Base-by-base conservation (phyloP, 2,113 vertebrate genomes). In the Phaetusa simplex region DNA sequence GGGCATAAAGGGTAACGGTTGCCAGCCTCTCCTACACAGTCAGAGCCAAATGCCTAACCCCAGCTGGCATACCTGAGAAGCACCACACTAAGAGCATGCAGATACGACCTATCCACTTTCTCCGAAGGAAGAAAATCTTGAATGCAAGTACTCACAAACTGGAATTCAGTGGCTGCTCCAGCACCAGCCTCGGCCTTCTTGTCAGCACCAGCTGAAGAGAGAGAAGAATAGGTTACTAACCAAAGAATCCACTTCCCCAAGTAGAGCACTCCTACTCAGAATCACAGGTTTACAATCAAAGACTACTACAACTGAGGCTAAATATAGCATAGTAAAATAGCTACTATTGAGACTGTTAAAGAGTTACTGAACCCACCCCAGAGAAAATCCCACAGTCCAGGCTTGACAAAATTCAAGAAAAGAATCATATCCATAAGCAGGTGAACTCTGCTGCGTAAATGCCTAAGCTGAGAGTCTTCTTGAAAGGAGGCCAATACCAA, bases 121-220 rank as follows among this genome's bases (percentile, higher is more conserved):
- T 62, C 40, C n/a, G 79, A 69, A 80, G 6, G 43, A 67, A 91
- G n/a, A 4, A 30, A 72, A 72, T 9, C 13, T 36, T 5, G 6
- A 22, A 71, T 2, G 17, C 18, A 43, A 76, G 95, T 97, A 99
- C 99, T 99, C 98, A 99, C 99, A 36, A 99, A 99, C 96, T 99
- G 99, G 98, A 99, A 99, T 96, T 99, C 99, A 6, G 99, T 99
- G 36, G 99, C 99, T 84, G 99, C 98, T 97, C 99, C 99, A 94
- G 99, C 99, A 62, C 99, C 99, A 5, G 99, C 99, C 96, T 99
- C 99, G 4, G 99, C 99, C 96, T 99, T 99, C 98, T 99, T 99
- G 97, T 99, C 99, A 64, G 99, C 98, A 89, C 99, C 99, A 98
- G 99, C 99, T 99, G 88, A 6, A 90, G 65, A 96, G 30, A 97